Evolutionary conservation across 1,140 invertebrate genomes (phyloP).

Genomic region (Microplitis demolitor): DNA sequence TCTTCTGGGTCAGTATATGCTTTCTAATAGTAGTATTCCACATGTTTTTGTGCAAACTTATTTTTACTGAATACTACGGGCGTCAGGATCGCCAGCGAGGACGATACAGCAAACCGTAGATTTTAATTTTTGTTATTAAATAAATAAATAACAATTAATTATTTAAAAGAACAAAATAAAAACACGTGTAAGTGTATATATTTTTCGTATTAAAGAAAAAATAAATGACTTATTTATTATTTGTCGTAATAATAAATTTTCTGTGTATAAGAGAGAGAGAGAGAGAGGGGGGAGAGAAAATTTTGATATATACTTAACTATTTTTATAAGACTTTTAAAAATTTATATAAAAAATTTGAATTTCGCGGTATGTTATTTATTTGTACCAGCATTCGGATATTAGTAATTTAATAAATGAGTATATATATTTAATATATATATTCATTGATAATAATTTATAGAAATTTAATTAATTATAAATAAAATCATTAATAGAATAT

Average conservation of each 20-base stretch:
- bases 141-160: neutral
- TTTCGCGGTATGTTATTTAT: conserved; percentile 18
- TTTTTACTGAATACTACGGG: conserved; percentile 88
- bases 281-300: neutral
- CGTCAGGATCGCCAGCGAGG: conserved; percentile 68
- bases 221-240: neutral
- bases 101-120: conserved; percentile 67
- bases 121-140: conserved; percentile 27
- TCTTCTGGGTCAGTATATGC: conserved; percentile 92
- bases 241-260: neutral
- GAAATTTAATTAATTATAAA: too few relatives aligned
- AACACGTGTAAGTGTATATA: neutral
- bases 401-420: conserved; percentile 38
- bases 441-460: too few relatives aligned
- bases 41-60: conserved; percentile 91
- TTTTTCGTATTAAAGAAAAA: neutral
- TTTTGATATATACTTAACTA: neutral
- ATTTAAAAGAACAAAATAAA: neutral
- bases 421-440: conserved; percentile 15
- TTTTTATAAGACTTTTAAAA: conserved; percentile 6
- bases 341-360: conserved; percentile 39
- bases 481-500: too few relatives aligned
- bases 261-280: neutral
- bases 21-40: conserved; percentile 92
- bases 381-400: neutral